Evolutionary conservation across 2,888 invertebrate genomes (phyloP).

Genomic region (Steinernema hermaphroditum): DNA sequence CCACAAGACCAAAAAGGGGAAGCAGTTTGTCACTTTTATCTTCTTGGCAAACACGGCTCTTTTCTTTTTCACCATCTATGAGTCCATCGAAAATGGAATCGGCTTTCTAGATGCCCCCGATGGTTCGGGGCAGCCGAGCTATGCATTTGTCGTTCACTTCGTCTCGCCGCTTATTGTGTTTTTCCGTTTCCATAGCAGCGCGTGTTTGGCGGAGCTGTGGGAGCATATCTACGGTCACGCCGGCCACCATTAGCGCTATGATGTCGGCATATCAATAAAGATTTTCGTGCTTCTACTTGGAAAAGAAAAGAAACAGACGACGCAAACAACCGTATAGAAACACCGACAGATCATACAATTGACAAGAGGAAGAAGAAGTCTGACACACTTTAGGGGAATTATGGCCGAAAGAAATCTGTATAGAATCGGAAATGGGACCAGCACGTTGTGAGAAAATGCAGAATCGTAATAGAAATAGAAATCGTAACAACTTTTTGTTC

Average conservation of each 20-base stretch:
- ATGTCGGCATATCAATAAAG: background rate
- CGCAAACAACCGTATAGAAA: slow-evolving; percentile 1
- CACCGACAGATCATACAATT: slow-evolving; percentile 6
- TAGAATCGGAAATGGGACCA: background rate
- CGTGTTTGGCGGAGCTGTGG: slow-evolving; percentile 56
- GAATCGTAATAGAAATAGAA: background rate
- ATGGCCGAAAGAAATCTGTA: slow-evolving; percentile 8
- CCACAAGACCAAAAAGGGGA: background rate
- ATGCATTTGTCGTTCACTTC: slow-evolving; percentile 37
- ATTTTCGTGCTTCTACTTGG: background rate
- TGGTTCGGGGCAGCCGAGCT: slow-evolving; percentile 24
- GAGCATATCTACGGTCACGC: slow-evolving; percentile 46
- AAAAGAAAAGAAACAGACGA: background rate
- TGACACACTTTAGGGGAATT: slow-evolving; percentile 19
- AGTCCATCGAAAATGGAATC: slow-evolving; percentile 21
- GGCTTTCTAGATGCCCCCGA: slow-evolving; percentile 18
- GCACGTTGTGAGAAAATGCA: slow-evolving; percentile 16
- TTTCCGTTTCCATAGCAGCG: slow-evolving; percentile 53
- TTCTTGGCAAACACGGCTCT: slow-evolving; percentile 8
- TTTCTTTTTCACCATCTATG: slow-evolving; percentile 17
- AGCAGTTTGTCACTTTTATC: slow-evolving; percentile 28
- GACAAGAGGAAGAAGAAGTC: background rate
- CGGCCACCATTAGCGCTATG: background rate
- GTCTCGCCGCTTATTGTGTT: slow-evolving; percentile 42
- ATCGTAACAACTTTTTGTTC: background rate